Base-by-base conservation (phyloP, 2,888 invertebrate species). In the Ochropacha duplaris region DNA sequence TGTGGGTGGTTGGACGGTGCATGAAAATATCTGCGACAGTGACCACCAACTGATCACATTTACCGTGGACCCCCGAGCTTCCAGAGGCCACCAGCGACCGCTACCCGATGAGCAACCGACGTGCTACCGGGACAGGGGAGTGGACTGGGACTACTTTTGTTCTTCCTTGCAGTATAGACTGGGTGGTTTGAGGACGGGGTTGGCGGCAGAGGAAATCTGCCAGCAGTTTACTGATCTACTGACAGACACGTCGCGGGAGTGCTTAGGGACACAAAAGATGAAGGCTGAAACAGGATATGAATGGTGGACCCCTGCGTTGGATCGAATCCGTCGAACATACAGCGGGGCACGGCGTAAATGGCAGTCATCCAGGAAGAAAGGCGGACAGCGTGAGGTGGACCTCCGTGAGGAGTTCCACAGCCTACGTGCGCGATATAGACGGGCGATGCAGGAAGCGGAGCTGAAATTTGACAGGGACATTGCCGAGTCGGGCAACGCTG, bases 21-120 rank as follows among this genome's bases (percentile, higher is more conserved):
- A 57, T 3, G 64, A 55, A 0, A 56, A 54, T 0, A 57, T 19
- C 0, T 66, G 62, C 36, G 8, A n/a, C 16, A 70, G 71, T 5
- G 74, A 73, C 56, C 71, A 73, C 16, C 57, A 57, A 0, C 58
- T 73, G 0, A 61, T 73, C 0, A 64, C 68, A 0, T 69, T 34
- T 24, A 11, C 1, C 0, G 36, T n/a, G 9, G 44, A 44, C 19
- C 44, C 56, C 0, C 24, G 36, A 12, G 19, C 19, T 8, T 26
- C 12, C 14, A 24, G 56, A 11, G 14, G 51, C 4, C 19, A 52
- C 54, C 31, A 54, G 49, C 44, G 49, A 14, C 8, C 28, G 2
- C 4, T 9, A 19, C 4, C 44, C 4, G 19, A 19, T 3, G 19
- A 44, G 9, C 19, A 44, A 19, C 44, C 44, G 19, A 44, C 1